A percentile compares a stretch with the other conserved stretches of the same genome.
phyloP scores from a whole-genome alignment of 2,113 vertebrate species.

The Ornithorhynchus anatinus region DNA sequence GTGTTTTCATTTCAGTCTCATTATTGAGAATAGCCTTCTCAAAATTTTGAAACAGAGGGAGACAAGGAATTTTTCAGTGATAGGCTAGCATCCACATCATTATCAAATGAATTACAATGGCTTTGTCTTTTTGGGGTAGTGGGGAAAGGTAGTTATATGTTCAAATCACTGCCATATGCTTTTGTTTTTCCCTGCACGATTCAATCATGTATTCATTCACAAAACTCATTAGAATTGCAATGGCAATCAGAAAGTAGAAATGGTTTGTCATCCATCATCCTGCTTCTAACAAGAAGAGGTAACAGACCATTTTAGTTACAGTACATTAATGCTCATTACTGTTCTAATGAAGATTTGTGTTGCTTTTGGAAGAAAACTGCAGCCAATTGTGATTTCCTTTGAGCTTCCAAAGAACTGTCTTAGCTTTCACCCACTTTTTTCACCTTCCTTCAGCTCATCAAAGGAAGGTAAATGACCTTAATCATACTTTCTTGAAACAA shows the following conservation, averaged over 20 bases:
- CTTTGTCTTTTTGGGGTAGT: not conserved
- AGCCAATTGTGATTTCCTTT: constrained; percentile 55
- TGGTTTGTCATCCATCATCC: constrained; percentile 58
- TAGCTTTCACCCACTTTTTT: constrained; percentile 11
- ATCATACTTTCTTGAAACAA: constrained; percentile 10
- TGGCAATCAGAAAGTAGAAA: constrained; percentile 58
- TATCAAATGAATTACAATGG: constrained; percentile 5
- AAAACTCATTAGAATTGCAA: constrained; percentile 54
- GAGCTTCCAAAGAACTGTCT: constrained; percentile 43
- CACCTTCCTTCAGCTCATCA: constrained; percentile 16
- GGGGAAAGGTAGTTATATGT: not conserved
- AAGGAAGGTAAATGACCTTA: constrained; percentile 29
- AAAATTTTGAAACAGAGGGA: too few relatives aligned
- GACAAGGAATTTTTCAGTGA: constrained; percentile 49
- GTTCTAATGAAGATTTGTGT: constrained; percentile 69
- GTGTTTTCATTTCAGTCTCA: not conserved
- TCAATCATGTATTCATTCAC: constrained; percentile 48
- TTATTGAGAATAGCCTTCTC: not conserved
- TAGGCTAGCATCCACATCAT: too few relatives aligned
- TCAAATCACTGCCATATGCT: constrained; percentile 42
- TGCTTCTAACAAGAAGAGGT: constrained; percentile 59
- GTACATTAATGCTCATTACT: constrained; percentile 67
- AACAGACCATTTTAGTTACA: constrained; percentile 68
- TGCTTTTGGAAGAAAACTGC: constrained; percentile 58
- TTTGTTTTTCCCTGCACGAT: not conserved